A percentile compares a stretch with the other conserved stretches of the same genome.
phyloP scores from a whole-genome alignment of 2,888 invertebrate species.

The Malthinus seriepunctatus region DNA sequence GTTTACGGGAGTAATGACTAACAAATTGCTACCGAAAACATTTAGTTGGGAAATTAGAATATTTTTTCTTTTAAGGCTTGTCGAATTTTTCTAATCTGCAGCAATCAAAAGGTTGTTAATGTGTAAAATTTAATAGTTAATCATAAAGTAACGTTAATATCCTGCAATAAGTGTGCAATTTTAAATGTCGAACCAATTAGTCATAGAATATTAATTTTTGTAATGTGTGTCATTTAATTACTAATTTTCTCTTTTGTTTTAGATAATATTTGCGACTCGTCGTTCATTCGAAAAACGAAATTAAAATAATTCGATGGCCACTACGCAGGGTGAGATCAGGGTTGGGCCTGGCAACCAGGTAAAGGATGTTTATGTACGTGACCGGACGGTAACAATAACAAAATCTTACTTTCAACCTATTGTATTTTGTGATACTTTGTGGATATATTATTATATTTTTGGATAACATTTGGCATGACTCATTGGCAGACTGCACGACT shows the following conservation, averaged over 20 bases:
- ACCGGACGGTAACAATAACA: slow-evolving; percentile 58
- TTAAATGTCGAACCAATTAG: too few species aligned
- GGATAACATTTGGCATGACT: slow-evolving; percentile 25
- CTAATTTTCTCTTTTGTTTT: slow-evolving; percentile 1
- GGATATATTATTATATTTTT: neutral
- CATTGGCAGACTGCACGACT: slow-evolving; percentile 37
- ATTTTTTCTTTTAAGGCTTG: too few species aligned
- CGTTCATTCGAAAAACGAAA: neutral
- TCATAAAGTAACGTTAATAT: too few species aligned
- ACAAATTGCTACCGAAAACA: too few species aligned
- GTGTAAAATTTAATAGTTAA: too few species aligned
- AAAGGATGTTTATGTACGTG: slow-evolving; percentile 68
- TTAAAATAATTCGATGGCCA: slow-evolving; percentile 55
- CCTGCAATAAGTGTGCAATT: too few species aligned
- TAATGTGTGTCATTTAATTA: neutral
- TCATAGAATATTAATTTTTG: too few species aligned
- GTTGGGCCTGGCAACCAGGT: slow-evolving; percentile 79
- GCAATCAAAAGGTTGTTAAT: too few species aligned
- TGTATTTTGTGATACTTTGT: neutral
- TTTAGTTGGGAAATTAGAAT: too few species aligned
- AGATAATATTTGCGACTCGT: neutral
- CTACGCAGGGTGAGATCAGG: slow-evolving; percentile 77
- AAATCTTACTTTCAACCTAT: slow-evolving; percentile 31
- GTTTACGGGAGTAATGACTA: too few species aligned
- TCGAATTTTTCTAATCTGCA: too few species aligned